Evolutionary conservation across 2,888 invertebrate species (phyloP), one percentile per base, ranked within the genome.

Genomic region (Parelbella ahira): DNA sequence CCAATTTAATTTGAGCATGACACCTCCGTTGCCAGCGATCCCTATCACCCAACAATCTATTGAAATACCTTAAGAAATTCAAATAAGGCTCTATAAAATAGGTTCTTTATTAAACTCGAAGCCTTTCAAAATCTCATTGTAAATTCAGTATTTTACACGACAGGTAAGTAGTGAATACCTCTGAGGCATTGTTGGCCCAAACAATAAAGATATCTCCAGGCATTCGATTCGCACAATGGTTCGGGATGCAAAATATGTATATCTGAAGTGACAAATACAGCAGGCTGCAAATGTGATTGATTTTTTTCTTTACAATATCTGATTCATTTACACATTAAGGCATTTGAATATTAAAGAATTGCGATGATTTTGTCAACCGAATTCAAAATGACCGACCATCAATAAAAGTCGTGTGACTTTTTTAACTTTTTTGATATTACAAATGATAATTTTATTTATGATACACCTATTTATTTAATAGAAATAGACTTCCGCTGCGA

Each of bases 101-200:
- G 20, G 24, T 32, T 32, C 39, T 39, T 39, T 39, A 39, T 38
- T 38, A 24, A 30, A 27, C 19, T 11, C 19, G 41, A 21, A 4
- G 41, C 15, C 33, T 41, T 41, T 28, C 33, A 27, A 50, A 49
- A 50, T 50, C 51, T 54, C 53, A 54, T 58, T 56, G 54, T 55
- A 53, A 21, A 56, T 55, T 58, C 51, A 51, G 52, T 57, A 61
- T 59, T 60, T 57, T 51, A 56, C 53, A 50, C 52, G 51, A 53
- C 48, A 51, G 53, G 48, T 56, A 15, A 13, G 6, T 25, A 13
- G 7, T 36, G 18, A 36, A 18, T 51, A 44, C 52, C 38, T 47
- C 11, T 37, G 49, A 50, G 47, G 44, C 48, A 48, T 55, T 55
- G 53, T 53, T 48, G 50, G 44, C 21, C 34, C 3, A 10, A 29